Percentiles rank a stretch among this genome's conserved stretches.
phyloP scores from a whole-genome alignment of 2,888 invertebrate species.

The Platycheirus rosarum region DNA sequence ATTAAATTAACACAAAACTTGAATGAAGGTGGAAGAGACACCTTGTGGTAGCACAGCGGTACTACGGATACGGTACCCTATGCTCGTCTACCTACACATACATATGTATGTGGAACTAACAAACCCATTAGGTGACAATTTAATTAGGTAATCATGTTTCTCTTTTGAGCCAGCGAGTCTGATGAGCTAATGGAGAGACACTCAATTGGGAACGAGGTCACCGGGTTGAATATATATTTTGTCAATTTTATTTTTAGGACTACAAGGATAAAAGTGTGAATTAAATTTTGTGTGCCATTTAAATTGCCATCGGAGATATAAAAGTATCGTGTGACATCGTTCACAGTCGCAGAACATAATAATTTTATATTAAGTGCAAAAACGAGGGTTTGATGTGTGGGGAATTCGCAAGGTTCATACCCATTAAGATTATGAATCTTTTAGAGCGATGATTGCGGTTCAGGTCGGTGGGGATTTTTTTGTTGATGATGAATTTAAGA shows the following conservation, averaged over 20 bases:
- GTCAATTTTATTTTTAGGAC: conserved; percentile 2
- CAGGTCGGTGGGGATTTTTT: too few relatives aligned
- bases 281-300: conserved; percentile 23
- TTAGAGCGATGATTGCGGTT: neutral
- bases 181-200: conserved; percentile 47
- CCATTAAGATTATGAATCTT: conserved; percentile 8
- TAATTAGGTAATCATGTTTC: conserved; percentile 71
- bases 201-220: conserved; percentile 50
- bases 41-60: neutral
- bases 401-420: conserved; percentile 1
- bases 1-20: conserved; percentile 58
- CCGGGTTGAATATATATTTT: neutral
- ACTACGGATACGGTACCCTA: neutral
- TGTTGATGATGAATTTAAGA: too few relatives aligned
- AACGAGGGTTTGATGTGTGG: neutral
- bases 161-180: conserved; percentile 40
- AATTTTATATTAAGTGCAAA: conserved; percentile 28
- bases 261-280: conserved; percentile 20
- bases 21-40: conserved; percentile 12
- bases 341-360: neutral
- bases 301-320: conserved; percentile 5
- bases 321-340: conserved; percentile 7
- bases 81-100: neutral
- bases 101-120: conserved; percentile 5
- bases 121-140: conserved; percentile 61